A percentile compares a stretch with the other conserved stretches of the same genome.
These are phyloP conservation scores for Phoebastria nigripes DNA, from an alignment of 2,797 vertebrate genomes.

Conservation along the genomic window DNA sequence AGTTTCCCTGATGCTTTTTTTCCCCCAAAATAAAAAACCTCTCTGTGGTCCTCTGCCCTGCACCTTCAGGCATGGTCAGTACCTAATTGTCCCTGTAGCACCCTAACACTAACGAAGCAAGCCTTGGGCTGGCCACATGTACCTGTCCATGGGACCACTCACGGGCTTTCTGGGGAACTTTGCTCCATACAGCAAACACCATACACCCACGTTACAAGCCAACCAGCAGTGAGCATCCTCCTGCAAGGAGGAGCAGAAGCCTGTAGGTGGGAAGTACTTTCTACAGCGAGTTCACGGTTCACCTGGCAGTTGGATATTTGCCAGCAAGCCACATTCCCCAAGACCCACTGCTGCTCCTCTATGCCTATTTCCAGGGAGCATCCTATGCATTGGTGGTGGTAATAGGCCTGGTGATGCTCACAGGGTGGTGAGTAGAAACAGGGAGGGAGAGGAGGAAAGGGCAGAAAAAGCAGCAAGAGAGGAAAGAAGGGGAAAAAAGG, in stretches of 20 bases:
- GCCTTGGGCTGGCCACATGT: accelerated
- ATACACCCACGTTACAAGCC: accelerated
- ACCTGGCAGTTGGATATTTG: not conserved
- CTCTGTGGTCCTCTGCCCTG: too few relatives aligned
- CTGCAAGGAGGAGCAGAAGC: not conserved
- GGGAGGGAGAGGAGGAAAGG: not conserved
- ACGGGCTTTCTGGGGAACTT: not conserved
- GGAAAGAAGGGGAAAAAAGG: not conserved
- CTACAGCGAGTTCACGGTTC: not conserved
- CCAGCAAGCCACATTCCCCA: not conserved
- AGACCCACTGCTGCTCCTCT: not conserved
- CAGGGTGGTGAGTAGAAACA: not conserved
- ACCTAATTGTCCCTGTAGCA: not conserved
- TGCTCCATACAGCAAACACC: not conserved
- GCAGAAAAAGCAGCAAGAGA: not conserved
- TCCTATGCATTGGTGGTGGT: accelerated
- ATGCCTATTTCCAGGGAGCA: not conserved
- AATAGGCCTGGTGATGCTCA: not conserved
- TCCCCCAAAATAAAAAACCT: not conserved
- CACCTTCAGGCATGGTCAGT: accelerated
- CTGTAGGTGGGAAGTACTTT: not conserved
- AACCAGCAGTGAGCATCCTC: not conserved
- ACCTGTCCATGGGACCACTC: not conserved
- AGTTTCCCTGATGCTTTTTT: not conserved
- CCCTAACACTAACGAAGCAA: not conserved